Conservation (phyloP, 2,113 vertebrate genomes). For the Pygoscelis adeliae region DNA sequence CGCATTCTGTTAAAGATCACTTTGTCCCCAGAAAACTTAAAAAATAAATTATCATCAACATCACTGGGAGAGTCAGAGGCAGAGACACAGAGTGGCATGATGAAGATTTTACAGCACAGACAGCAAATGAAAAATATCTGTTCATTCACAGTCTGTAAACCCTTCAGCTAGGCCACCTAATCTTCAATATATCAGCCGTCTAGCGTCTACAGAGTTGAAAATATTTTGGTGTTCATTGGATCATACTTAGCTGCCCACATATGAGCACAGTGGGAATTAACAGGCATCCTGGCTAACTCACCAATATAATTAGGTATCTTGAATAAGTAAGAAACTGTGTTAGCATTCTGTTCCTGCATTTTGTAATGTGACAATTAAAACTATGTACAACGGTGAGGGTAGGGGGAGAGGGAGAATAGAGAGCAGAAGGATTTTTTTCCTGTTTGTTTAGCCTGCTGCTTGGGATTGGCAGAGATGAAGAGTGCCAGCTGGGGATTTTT, state of each 20-base stretch:
- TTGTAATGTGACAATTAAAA: not conserved
- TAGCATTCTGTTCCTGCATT: not conserved
- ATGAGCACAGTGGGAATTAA: not conserved
- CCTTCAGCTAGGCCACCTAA: not conserved
- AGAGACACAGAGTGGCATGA: not conserved
- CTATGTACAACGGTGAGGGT: not conserved
- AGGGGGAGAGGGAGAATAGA: not conserved
- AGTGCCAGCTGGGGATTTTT: constrained; percentile 25
- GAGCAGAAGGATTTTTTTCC: not conserved
- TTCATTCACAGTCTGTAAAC: not conserved
- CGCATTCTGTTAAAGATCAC: not conserved
- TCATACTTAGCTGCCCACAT: not conserved
- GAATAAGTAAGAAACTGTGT: not conserved
- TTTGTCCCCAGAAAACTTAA: not conserved
- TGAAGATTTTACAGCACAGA: not conserved
- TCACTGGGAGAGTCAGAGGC: not conserved
- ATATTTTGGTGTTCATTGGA: not conserved
- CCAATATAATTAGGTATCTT: too few species aligned
- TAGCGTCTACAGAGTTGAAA: not conserved
- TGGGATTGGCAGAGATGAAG: not conserved
- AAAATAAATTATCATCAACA: not conserved
- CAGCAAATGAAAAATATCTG: not conserved
- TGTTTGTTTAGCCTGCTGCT: not conserved
- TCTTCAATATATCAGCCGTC: not conserved
- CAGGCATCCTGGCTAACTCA: not conserved